Conservation (phyloP, 2,888 invertebrate species). For the Eristalis tenax region DNA sequence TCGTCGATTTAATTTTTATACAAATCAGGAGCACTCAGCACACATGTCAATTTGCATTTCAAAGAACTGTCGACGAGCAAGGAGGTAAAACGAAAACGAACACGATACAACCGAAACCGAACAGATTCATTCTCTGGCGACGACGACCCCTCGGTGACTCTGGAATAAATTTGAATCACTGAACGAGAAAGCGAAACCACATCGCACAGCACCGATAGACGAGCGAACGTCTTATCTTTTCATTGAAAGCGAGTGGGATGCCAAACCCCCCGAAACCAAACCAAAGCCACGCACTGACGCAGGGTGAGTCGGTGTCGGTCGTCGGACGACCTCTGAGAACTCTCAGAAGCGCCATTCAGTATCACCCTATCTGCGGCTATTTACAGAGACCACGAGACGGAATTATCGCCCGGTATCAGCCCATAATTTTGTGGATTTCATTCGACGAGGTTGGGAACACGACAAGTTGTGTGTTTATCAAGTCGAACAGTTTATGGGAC, state of each 20-base stretch:
- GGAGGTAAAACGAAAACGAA: not conserved
- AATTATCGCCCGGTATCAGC: conserved; percentile 32
- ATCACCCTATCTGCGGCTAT: conserved; percentile 10
- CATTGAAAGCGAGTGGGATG: conserved; percentile 22
- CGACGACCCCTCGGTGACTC: conserved; percentile 40
- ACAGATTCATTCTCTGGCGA: conserved; percentile 17
- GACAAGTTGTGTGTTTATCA: conserved; percentile 23
- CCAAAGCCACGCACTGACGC: not conserved
- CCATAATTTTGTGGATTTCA: conserved; percentile 47
- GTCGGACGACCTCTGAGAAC: not conserved
- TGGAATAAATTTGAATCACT: conserved; percentile 65
- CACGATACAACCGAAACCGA: no score
- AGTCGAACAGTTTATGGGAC: conserved; percentile 46
- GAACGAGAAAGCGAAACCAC: conserved; percentile 26
- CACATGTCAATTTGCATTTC: conserved; percentile 46
- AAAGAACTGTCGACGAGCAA: not conserved
- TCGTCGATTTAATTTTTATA: conserved; percentile 29
- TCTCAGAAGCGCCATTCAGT: not conserved
- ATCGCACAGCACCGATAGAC: not conserved
- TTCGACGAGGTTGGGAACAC: conserved; percentile 4
- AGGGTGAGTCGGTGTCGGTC: not conserved
- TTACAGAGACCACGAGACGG: conserved; percentile 15
- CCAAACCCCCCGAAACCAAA: not conserved
- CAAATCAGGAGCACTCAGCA: conserved; percentile 31
- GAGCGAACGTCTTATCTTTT: conserved; percentile 26